Base-by-base conservation (phyloP, 2,888 invertebrate genomes). In the Phengaris alcon region DNA sequence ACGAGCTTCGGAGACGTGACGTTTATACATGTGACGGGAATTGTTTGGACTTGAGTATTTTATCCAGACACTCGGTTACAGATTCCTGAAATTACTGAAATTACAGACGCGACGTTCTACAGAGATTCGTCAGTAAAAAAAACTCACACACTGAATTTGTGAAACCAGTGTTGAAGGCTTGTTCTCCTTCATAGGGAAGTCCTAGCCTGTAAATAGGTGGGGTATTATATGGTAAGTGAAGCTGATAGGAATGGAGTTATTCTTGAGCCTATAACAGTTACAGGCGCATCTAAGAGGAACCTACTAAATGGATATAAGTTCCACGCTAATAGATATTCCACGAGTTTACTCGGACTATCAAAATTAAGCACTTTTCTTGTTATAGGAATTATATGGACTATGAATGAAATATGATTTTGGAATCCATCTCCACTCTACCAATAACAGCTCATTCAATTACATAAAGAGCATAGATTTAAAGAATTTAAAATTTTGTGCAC, bases 1-100 rank as follows among this genome's bases (percentile, higher is more conserved):
- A 70, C 70, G 51, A 51, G 69, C 69, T 48, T n/a, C 51, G 51
- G 9, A 70, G 48, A 22, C 48, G 70, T 70, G 51, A 48, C 22
- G 70, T 48, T 70, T 70, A 64, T 35, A 64, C 6, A 10, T 9
- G 22, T 10, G 10, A 15, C 15, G 35, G 22, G 15, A 35, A 12
- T 64, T 64, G 13, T 44, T 59, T 13, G 35, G 35, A 35, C 12
- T 64, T 12, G 22, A 12, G 35, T 64, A 35, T 64, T 35, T 55
- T 55, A 0, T 55, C n/a, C 64, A 64, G 12, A 64, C 13, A 35
- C 35, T 64, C 12, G 64, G 64, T 35, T 35, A 64, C 64, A 44
- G 35, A 35, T 64, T 35, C 13, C 64, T 35, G 59, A 9, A 15
- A 59, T 64, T 15, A 7, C 12, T 22, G 22, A 22, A 52, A 4